Conservation (phyloP, 2,888 invertebrate genomes). For the Andricus curvator region DNA sequence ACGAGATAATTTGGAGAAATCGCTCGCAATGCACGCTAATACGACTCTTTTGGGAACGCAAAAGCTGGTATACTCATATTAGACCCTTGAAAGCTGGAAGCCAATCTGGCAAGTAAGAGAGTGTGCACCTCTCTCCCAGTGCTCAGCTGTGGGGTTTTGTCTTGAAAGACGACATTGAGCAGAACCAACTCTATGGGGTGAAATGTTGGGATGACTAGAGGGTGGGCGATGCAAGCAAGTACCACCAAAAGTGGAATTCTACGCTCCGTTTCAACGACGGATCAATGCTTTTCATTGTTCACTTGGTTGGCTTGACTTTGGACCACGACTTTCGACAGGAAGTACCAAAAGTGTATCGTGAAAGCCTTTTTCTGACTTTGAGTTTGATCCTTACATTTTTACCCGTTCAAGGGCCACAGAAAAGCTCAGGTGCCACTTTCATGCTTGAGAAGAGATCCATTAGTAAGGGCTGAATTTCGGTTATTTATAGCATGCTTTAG, state of each 20-base stretch:
- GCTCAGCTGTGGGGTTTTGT: constrained; percentile 12
- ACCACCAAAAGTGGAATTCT: constrained; percentile 52
- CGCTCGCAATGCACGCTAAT: constrained; percentile 30
- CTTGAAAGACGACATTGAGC: constrained; percentile 37
- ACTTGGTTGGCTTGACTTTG: constrained; percentile 64
- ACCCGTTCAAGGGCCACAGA: neutral
- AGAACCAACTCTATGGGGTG: constrained; percentile 24
- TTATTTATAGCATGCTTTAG: neutral
- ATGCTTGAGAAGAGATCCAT: constrained; percentile 10
- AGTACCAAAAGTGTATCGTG: constrained; percentile 29
- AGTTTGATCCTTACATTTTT: constrained; percentile 10
- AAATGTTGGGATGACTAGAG: constrained; percentile 44
- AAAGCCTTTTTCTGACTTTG: constrained; percentile 12
- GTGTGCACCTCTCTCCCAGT: neutral
- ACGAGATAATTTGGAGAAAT: constrained; percentile 51
- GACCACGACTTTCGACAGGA: constrained; percentile 46
- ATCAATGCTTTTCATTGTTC: constrained; percentile 72
- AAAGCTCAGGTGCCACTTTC: neutral
- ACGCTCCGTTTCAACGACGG: constrained; percentile 60
- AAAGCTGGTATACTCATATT: constrained; percentile 10
- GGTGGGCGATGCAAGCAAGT: constrained; percentile 29
- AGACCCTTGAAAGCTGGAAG: constrained; percentile 23
- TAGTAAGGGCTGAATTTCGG: neutral
- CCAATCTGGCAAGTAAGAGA: constrained; percentile 21
- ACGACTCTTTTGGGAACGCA: constrained; percentile 36